These are phyloP conservation scores for Anomalospiza imberbis DNA, from an alignment of 2,797 vertebrate genomes.

Conservation along the genomic window DNA sequence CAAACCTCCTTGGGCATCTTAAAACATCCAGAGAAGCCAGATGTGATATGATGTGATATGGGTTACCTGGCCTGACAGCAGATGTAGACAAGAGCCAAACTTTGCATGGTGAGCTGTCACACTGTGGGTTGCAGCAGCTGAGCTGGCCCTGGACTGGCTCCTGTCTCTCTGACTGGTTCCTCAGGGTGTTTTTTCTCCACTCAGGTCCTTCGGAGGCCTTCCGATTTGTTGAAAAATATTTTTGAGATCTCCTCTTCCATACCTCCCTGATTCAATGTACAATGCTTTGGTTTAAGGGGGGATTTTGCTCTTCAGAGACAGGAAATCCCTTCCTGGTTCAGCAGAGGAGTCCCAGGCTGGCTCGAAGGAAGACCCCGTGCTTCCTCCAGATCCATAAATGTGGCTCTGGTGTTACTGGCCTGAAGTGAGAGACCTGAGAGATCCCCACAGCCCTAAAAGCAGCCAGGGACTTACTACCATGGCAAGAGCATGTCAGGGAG, in stretches of 20 bases:
- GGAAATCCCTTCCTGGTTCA: neutral
- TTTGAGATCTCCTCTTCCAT: neutral
- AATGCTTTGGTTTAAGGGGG: neutral
- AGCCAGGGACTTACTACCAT: neutral
- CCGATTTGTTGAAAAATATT: neutral
- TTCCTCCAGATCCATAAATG: neutral
- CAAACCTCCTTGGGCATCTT: neutral
- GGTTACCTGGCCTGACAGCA: neutral
- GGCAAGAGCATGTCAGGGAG: neutral
- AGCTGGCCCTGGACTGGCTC: neutral
- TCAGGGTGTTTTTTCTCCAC: neutral
- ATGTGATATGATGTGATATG: neutral
- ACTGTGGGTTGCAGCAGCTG: neutral
- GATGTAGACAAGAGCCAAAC: neutral
- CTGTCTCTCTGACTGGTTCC: neutral
- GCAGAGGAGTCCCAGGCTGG: neutral
- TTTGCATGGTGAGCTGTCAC: neutral
- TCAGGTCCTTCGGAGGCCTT: neutral
- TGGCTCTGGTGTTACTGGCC: neutral
- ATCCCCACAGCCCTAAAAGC: neutral
- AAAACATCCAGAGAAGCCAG: neutral
- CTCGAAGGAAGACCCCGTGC: accelerated
- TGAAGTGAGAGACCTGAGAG: neutral
- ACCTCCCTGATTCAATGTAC: neutral
- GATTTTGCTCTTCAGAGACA: neutral